Conservation (phyloP, 30 jellyfish, hydroid and myxozoan species). For the Catostylus mosaicus region DNA sequence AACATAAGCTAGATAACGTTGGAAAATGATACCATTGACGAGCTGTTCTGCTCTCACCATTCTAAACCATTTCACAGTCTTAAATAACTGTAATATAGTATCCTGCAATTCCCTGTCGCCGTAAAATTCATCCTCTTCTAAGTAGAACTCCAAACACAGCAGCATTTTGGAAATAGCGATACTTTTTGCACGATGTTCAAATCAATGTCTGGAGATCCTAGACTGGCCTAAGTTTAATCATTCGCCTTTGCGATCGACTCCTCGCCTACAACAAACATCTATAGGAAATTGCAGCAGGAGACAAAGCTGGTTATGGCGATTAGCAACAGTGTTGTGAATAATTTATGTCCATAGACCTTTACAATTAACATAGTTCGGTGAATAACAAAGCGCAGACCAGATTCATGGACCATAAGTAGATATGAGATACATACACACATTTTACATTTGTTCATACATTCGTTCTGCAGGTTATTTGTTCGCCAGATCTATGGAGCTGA, state of each 20-base stretch:
- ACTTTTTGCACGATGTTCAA: too few relatives aligned
- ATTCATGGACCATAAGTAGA: neutral
- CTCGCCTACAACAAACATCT: neutral
- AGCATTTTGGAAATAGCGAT: neutral
- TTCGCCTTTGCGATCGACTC: neutral
- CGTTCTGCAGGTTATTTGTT: too few relatives aligned
- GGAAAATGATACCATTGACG: conserved; percentile 7
- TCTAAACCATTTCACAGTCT: conserved; percentile 35
- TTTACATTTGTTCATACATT: too few relatives aligned
- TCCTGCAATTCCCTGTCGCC: conserved; percentile 20
- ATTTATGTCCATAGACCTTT: neutral
- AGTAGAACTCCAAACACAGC: conserved; percentile 34
- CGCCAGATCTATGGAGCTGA: too few relatives aligned
- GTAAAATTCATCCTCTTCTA: conserved; percentile 41
- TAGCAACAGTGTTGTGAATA: neutral
- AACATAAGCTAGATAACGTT: neutral
- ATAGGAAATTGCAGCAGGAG: neutral
- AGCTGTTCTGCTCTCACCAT: conserved; percentile 46
- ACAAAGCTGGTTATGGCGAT: neutral
- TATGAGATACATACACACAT: too few relatives aligned
- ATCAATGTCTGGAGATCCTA: too few relatives aligned
- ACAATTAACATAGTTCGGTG: neutral
- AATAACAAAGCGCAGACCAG: neutral
- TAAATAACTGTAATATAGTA: conserved; percentile 14
- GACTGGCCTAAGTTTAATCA: too few relatives aligned